Evolutionary conservation across 2,797 vertebrate species (phyloP), one percentile per base, ranked within the genome.

Genomic region (Ptychadena robeensis): DNA sequence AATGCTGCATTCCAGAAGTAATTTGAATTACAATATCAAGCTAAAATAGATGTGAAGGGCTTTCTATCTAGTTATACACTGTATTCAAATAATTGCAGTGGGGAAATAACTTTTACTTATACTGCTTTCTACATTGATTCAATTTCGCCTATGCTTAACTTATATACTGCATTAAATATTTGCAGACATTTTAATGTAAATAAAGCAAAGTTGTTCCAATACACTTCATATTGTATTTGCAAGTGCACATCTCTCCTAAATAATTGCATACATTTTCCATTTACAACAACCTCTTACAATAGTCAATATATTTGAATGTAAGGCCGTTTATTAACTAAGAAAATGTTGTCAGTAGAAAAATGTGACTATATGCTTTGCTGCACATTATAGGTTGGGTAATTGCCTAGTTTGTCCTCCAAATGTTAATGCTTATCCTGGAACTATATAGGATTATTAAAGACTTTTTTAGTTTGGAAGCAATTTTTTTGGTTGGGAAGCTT

Each of bases 21-120:
- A 80, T 80, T 70, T 69, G 27, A 38, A 79, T 38, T 31, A 63
- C 15, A 61, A 67, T 57, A 69, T 67, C 28, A 68, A 48, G 34
- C 10, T 34, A 79, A 79, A 78, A 69, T 57, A 53, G n/a, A 15
- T 37, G 44, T 66, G n/a, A 48, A 78, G 44, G n/a, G 9, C 30
- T 34, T 66, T 6, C 30, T 53, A 57, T 11, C 64, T 28, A 27
- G 32, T 78, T 67, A 77, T 76, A 65, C 15, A 22, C 11, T 65
- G 25, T 40, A 76, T 34, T 66, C 30, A 66, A 44, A 32, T 64
- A 66, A 66, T 67, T 44, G 11, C 63, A 66, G 63, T 66, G 57
- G 12, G 57, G 59, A 48, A 48, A 48, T 48, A 22, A 22, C 4
- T 57, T 73, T 57, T 32, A 34, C 30, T 73, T 73, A 44, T 10